Percentiles rank a stretch among this genome's conserved stretches.
Evolutionary conservation across 2,888 invertebrate species (phyloP).

Genomic region (Ypsolopha scabrella): DNA sequence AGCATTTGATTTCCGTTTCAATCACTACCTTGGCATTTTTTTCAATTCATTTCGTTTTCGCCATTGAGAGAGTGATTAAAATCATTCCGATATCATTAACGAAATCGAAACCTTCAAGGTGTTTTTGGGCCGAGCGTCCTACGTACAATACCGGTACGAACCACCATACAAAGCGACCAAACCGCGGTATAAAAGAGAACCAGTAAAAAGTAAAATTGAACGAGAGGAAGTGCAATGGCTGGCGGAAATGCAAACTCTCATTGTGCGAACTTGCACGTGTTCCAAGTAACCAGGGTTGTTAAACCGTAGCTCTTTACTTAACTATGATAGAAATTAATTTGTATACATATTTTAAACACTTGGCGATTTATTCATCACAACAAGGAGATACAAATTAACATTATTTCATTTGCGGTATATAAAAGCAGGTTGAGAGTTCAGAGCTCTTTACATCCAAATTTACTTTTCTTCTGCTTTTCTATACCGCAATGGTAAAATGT

Average conservation of each 20-base stretch:
- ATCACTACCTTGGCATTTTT: background rate
- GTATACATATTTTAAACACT: no score
- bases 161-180: slow-evolving; percentile 48
- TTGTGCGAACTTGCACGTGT: slow-evolving; percentile 69
- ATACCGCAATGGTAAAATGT: no score
- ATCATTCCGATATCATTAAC: slow-evolving; percentile 62
- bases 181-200: slow-evolving; percentile 49
- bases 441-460: no score
- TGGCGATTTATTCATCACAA: no score
- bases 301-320: no score
- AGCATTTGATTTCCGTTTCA: no score
- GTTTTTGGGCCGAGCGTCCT: slow-evolving; percentile 57
- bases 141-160: slow-evolving; percentile 38
- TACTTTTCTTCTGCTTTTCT: no score
- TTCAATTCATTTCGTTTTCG: slow-evolving; percentile 57
- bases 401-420: no score
- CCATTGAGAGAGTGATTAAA: slow-evolving; percentile 31
- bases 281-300: no score
- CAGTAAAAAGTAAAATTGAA: slow-evolving; percentile 64
- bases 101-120: slow-evolving; percentile 68
- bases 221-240: slow-evolving; percentile 66
- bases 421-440: no score
- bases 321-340: no score
- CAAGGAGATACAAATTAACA: no score
- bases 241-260: slow-evolving; percentile 68